Base-by-base conservation (phyloP, 2,113 vertebrate species). In the Brachyhypopomus occidentalis region DNA sequence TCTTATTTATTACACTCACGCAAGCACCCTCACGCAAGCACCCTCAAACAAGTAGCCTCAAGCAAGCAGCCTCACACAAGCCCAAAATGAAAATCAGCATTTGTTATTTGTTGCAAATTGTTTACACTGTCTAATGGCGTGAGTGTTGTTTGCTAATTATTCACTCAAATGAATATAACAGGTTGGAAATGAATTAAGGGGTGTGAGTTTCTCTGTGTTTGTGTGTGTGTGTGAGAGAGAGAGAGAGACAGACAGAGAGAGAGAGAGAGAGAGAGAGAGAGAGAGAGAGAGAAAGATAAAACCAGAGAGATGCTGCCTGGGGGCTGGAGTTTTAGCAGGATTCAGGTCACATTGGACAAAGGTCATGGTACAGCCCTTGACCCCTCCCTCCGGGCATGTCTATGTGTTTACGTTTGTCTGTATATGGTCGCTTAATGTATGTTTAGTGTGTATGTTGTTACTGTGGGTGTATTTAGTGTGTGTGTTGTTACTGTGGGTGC, bases 1-100 rank as follows among this genome's bases (percentile, higher is more conserved):
- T 52, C 14, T 67, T 66, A 74, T 81, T 84, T 85, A 87, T 84
- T 82, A 85, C 52, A 36, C 9, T 41, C 72, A n/a, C 17, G 30
- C 30, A 30, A 30, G 30, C 30, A 83, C 81, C 69, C 11, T 12
- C 60, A 25, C 60, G 4, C 60, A 74, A 1, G 45, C 78, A 81
- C 81, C 30, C 9, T 38, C 62, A 62, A 58, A 69, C 22, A 75
- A 62, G 41, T 34, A 83, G 81, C 69, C 23, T 12, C 60, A 25
- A 23, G 4, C 60, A 74, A 1, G 45, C 78, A 81, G 78, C 30
- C 16, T 38, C 62, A 62, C 66, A 69, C 22, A 75, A 70, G 41
- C 48, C 48, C 66, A 30, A 52, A 52, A 60, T 34, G 23, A 71
- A 79, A 82, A 81, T 81, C 83, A 83, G 70, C 55, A 67, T 83